Evolutionary conservation across 2,888 invertebrate species (phyloP), one percentile per base, ranked within the genome.

Genomic region (Nebria salina): DNA sequence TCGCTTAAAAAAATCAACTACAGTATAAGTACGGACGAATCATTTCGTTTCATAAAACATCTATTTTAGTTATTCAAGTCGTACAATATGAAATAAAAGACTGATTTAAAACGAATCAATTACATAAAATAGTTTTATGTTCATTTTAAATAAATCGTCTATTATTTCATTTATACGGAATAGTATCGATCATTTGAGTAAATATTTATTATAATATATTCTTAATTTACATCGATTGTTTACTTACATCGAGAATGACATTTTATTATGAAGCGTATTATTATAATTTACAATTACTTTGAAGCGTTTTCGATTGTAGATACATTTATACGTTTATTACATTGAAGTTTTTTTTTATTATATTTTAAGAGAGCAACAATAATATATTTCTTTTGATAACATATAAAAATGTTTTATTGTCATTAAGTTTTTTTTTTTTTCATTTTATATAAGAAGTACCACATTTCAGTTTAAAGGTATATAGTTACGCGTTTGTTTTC

Each of bases 381-480:
- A 34, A 34, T 34, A 34, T 34, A 34, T 34, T 34, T 34, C 2
- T 4, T 34, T 26, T 66, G 74, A 70, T 70, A 75, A 80, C 72
- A 54, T 75, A 80, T 75, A 80, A 75, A 80, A 75, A 80, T 72
- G 75, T 64, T 54, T 80, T 80, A 80, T 80, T 80, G 80, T 80
- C 80, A 80, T 80, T 80, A 75, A 68, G 80, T 80, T 74, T 54
- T 43, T 43, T 74, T 54, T 43, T 43, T 43, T 54, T 54, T 54
- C 54, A 54, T 6, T 54, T 54, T 70, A 26, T 64, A 75, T 75
- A 75, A 26, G 79, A 79, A 75, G 75, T 80, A 79, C 70, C 64
- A 70, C 75, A 20, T 74, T 79, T 34, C 65, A 25, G 68, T 76
- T 75, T 54, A 54, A 54, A 70, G 80, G 64, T 25, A 20, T 34